Percentiles rank a stretch among this genome's conserved stretches.
phyloP scores from a whole-genome alignment of 2,113 vertebrate species.

The Hippolais icterina region DNA sequence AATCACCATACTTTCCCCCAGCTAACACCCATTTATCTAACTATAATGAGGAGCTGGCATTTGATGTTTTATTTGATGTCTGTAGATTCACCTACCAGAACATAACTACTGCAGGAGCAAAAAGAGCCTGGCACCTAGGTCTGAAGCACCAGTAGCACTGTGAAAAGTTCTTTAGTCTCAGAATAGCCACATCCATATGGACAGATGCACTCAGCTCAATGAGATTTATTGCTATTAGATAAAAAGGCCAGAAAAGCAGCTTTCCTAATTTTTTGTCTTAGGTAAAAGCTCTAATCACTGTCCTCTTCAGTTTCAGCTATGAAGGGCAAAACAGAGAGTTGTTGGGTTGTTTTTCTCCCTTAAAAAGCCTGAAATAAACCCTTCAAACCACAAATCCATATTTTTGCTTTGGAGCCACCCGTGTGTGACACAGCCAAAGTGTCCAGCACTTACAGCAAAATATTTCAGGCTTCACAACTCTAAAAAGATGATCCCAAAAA shows the following conservation, averaged over 20 bases:
- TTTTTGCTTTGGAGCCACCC: neutral
- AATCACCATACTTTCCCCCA: neutral
- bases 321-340: neutral
- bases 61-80: neutral
- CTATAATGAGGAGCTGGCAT: neutral
- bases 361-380: neutral
- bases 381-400: neutral
- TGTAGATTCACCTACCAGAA: neutral
- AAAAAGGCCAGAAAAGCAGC: conserved; percentile 30
- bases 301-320: neutral
- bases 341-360: neutral
- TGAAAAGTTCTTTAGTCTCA: neutral
- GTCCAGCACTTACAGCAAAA: neutral
- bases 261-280: neutral
- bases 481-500: neutral
- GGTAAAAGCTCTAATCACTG: neutral
- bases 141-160: neutral
- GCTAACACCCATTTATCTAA: neutral
- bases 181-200: neutral
- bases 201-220: neutral
- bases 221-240: neutral
- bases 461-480: neutral
- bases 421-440: neutral
- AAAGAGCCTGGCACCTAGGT: neutral
- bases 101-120: neutral